Evolutionary conservation across 2,797 vertebrate species (phyloP).

Genomic region (Sebastes kiyomatsui): DNA sequence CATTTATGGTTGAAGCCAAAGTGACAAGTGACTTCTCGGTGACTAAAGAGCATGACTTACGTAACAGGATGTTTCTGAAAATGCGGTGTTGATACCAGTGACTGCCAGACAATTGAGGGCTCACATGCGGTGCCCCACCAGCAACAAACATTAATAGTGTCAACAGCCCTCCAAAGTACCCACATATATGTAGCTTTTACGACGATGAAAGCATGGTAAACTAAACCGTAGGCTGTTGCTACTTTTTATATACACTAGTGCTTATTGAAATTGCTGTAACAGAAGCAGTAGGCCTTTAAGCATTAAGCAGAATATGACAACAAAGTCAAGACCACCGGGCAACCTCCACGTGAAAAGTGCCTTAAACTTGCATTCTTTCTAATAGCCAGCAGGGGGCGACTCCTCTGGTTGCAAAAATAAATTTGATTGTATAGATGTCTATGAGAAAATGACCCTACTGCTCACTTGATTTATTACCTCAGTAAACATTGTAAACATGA

Average conservation of each 20-base stretch:
- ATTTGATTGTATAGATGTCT: too few species aligned
- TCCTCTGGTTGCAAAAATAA: too few species aligned
- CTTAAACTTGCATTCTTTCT: too few species aligned
- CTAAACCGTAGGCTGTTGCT: not conserved
- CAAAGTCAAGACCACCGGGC: not conserved
- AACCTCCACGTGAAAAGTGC: too few species aligned
- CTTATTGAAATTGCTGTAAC: not conserved
- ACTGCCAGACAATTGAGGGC: not conserved
- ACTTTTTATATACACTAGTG: not conserved
- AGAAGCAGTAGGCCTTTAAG: not conserved
- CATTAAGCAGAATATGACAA: not conserved
- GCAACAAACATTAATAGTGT: not conserved
- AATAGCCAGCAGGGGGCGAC: too few species aligned
- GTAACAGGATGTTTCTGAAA: not conserved
- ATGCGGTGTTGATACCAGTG: not conserved
- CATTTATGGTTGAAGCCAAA: conserved; percentile 9
- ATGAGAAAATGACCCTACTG: too few species aligned
- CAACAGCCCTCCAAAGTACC: not conserved
- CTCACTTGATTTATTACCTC: too few species aligned
- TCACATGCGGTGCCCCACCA: not conserved
- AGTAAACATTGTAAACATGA: too few species aligned
- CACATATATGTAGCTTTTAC: not conserved
- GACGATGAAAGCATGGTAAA: not conserved
- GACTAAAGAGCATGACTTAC: not conserved
- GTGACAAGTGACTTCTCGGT: not conserved